Evolutionary conservation across 2,888 invertebrate genomes (phyloP).

Genomic region (Panopea generosa): DNA sequence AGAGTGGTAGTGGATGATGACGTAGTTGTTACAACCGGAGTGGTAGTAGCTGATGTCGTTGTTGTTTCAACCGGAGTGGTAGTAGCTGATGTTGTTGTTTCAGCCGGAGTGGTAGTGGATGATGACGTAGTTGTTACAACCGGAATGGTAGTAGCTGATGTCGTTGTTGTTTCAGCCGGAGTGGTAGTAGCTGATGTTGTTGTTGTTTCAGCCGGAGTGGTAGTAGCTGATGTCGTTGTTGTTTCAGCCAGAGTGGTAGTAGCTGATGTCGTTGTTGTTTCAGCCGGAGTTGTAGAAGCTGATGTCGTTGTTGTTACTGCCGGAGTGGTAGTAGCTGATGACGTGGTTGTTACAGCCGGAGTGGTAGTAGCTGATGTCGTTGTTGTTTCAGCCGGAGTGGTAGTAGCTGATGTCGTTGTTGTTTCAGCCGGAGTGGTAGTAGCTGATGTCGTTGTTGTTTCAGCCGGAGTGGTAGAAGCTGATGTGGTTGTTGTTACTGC

Average conservation of each 20-base stretch:
- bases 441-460: background rate
- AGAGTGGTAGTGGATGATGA: background rate
- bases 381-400: constrained; percentile 12
- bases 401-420: background rate
- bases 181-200: background rate
- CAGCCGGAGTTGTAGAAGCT: background rate
- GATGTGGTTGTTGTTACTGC: background rate
- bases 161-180: background rate
- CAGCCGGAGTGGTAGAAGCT: background rate
- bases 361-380: background rate
- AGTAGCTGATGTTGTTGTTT: background rate
- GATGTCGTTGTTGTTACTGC: background rate
- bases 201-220: constrained; percentile 13
- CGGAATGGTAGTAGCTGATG: background rate
- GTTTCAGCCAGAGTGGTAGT: constrained; percentile 6
- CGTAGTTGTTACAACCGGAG: constrained; percentile 7
- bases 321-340: background rate
- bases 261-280: background rate
- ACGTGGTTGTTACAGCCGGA: background rate
- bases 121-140: background rate
- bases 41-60: constrained; percentile 2
- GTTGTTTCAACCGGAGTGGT: constrained; percentile 7
- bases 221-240: constrained; percentile 1
- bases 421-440: constrained; percentile 9
- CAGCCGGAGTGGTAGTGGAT: background rate